Evolutionary conservation across 1,140 invertebrate species (phyloP), one percentile per base, ranked within the genome.

Genomic region (Panonychus citri): DNA sequence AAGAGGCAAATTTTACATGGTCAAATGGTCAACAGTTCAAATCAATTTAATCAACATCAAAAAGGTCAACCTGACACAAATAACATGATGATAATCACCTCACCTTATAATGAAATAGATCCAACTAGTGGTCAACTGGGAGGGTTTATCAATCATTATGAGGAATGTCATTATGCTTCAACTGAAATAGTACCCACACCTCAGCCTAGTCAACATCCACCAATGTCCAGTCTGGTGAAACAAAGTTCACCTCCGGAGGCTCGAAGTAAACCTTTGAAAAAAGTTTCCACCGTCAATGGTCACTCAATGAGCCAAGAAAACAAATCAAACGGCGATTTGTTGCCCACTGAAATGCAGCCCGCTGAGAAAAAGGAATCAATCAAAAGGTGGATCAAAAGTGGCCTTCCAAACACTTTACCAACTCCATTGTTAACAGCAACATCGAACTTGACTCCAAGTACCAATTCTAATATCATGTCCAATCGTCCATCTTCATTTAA

Each of bases 361-460:
- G 13, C 59, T 27, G 55, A 54, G n/a, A 63, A 60, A 57, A 60
- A 63, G 48, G 59, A 64, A 59, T 59, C 61, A 30, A 58, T 61
- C 42, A 54, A 60, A 53, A 56, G 59, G 39, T 60, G 60, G 58
- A 60, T 61, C n/a, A 59, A 60, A 43, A 65, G 56, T 57, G 39
- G 40, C 5, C 15, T 55, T 28, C 53, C 53, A 3, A 51, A 21
- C 24, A 51, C 49, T 26, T 24, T 24, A 27, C 49, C 49, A 30
- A 13, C 43, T 12, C 17, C 42, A 34, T 12, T 12, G 12, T 7
- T 12, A 34, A 7, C 30, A 1, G 5, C 30, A 34, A 12, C 12
- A 0, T 7, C 30, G 12, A 34, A 34, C 12, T 17, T 39, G 8
- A 39, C 8, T 39, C 8, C 37, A 39, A 39, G 37, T 39, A 39